A percentile compares a stretch with the other conserved stretches of the same genome.
phyloP scores from a whole-genome alignment of 2,797 vertebrate species.

The Protosalanx chinensis region DNA sequence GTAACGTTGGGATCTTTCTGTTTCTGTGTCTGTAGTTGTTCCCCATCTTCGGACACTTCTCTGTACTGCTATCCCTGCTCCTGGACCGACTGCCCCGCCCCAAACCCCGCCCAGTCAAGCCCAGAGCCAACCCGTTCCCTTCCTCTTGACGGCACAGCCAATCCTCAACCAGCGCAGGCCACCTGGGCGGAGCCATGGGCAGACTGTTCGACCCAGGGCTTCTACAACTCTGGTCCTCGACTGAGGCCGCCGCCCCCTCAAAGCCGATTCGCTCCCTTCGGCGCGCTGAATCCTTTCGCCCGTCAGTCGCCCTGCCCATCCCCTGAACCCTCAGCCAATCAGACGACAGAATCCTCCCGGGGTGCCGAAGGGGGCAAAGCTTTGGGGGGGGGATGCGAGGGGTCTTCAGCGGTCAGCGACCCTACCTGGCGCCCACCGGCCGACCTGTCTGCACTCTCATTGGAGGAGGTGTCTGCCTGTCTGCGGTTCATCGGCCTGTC shows the following conservation, averaged over 20 bases:
- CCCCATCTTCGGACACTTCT: constrained; percentile 86
- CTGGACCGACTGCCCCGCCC: constrained; percentile 89
- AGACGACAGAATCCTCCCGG: constrained; percentile 59
- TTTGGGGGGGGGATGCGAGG: constrained; percentile 71
- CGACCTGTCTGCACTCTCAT: constrained; percentile 85
- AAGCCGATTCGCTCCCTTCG: constrained; percentile 89
- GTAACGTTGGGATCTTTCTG: too few relatives aligned
- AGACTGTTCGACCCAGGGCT: constrained; percentile 68
- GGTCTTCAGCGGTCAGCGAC: constrained; percentile 56
- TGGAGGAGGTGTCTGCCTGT: constrained; percentile 93
- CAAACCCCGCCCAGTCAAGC: constrained; percentile 66
- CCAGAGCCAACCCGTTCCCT: constrained; percentile 58
- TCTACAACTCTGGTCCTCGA: constrained; percentile 76
- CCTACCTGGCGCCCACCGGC: constrained; percentile 85
- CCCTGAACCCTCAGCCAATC: constrained; percentile 60
- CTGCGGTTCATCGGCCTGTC: constrained; percentile 95
- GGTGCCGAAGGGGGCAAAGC: constrained; percentile 79
- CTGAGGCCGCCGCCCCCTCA: constrained; percentile 79
- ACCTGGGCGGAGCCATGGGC: constrained; percentile 77
- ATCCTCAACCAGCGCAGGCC: constrained; percentile 75
- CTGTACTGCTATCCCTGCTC: constrained; percentile 95
- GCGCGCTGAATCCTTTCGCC: constrained; percentile 89
- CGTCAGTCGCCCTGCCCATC: constrained; percentile 77
- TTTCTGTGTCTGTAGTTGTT: constrained; percentile 68
- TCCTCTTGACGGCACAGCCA: constrained; percentile 61